Percentiles rank a stretch among this genome's conserved stretches.
Conservation (phyloP, 1,140 invertebrate genomes). For the Uloborus diversus region DNA sequence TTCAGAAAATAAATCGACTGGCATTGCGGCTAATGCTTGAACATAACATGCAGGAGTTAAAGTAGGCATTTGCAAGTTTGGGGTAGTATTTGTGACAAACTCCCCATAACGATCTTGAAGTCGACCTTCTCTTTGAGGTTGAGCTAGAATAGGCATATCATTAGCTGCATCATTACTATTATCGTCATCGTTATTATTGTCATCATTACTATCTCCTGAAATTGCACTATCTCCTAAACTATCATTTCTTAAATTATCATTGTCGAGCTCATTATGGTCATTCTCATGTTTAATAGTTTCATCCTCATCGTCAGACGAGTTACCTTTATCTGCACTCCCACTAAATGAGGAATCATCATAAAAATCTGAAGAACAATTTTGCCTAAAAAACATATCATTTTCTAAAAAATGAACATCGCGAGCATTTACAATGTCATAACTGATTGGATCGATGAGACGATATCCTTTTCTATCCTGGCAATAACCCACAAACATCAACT, state of each 20-base stretch:
- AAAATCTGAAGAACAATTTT: neutral
- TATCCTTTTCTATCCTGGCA: slow-evolving; percentile 63
- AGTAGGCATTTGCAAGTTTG: slow-evolving; percentile 28
- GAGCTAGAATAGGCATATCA: neutral
- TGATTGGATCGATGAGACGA: slow-evolving; percentile 58
- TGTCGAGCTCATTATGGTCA: too few species aligned
- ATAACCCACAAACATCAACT: slow-evolving; percentile 65
- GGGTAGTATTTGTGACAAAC: neutral
- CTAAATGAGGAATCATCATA: slow-evolving; percentile 1
- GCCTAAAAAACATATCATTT: slow-evolving; percentile 21
- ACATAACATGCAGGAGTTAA: slow-evolving; percentile 2
- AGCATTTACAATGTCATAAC: slow-evolving; percentile 10
- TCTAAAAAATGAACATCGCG: slow-evolving; percentile 19
- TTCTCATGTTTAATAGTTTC: too few species aligned
- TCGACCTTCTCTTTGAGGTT: neutral
- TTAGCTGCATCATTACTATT: too few species aligned
- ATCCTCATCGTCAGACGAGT: neutral
- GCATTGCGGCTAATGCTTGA: slow-evolving; percentile 2
- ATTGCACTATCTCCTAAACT: neutral
- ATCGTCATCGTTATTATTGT: neutral
- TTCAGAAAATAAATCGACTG: slow-evolving; percentile 22
- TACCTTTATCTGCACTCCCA: neutral
- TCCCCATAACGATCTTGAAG: neutral
- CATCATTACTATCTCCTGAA: neutral
- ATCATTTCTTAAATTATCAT: too few species aligned